phyloP scores from a whole-genome alignment of 1,140 invertebrate species.

The Brachionus sp. region DNA sequence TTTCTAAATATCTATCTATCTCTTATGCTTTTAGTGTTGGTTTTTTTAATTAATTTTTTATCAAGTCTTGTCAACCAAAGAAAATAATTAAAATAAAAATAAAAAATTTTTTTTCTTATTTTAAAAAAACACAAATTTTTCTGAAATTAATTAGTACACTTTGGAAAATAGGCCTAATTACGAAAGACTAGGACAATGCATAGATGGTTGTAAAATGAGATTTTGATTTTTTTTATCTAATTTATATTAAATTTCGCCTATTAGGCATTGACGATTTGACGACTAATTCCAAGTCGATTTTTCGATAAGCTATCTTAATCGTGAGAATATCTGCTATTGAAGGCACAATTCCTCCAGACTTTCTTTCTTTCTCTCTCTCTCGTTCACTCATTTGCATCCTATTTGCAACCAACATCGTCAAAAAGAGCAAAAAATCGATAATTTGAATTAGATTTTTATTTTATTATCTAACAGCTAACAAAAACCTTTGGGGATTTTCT shows the following conservation, averaged over 20 bases:
- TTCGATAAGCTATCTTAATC: not conserved
- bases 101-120: not conserved
- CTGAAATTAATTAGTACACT: not conserved
- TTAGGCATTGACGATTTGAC: not conserved
- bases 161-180: not conserved
- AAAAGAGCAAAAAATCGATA: not conserved
- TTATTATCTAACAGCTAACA: not conserved
- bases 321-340: not conserved
- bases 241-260: not conserved
- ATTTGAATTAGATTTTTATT: not conserved
- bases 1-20: not conserved
- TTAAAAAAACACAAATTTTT: not conserved
- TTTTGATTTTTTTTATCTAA: not conserved
- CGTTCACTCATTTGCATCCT: not conserved
- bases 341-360: not conserved
- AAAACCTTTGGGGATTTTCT: not conserved
- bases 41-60: not conserved
- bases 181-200: not conserved
- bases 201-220: not conserved
- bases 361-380: not conserved
- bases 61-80: not conserved
- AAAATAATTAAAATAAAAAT: slow-evolving; percentile 1
- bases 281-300: not conserved
- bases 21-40: not conserved
- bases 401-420: not conserved